Conservation (phyloP, 2,888 invertebrate species). For the Uropetala carovei region DNA sequence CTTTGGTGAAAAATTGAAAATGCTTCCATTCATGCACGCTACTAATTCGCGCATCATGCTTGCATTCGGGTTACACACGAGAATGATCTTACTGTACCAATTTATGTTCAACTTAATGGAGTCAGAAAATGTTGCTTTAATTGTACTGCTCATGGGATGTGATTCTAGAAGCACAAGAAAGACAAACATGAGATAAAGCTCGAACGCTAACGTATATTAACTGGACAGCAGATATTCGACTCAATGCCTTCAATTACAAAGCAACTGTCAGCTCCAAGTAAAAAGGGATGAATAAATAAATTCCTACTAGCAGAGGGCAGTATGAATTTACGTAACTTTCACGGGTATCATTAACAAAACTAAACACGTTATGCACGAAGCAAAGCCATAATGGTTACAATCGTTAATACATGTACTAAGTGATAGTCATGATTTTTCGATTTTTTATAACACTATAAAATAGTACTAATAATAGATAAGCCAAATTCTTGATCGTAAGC, state of each 20-base stretch:
- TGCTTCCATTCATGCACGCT: constrained; percentile 18
- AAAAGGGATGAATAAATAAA: background rate
- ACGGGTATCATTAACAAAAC: background rate
- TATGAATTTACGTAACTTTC: background rate
- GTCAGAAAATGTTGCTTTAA: constrained; percentile 76
- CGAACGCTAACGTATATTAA: background rate
- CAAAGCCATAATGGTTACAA: background rate
- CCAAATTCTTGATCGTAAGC: background rate
- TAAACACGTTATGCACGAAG: background rate
- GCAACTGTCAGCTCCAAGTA: background rate
- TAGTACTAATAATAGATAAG: background rate
- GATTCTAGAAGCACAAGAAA: constrained; percentile 69
- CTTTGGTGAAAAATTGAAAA: background rate
- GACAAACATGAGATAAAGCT: constrained; percentile 66
- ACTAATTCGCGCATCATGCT: constrained; percentile 66
- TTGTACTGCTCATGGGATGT: constrained; percentile 74
- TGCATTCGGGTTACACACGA: constrained; percentile 66
- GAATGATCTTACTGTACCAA: constrained; percentile 73
- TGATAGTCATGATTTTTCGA: background rate
- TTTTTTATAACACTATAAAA: background rate
- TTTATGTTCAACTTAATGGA: constrained; percentile 76
- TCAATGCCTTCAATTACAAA: background rate
- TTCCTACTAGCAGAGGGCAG: background rate
- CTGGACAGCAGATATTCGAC: background rate
- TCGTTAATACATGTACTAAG: background rate